phyloP scores from a whole-genome alignment of 1,140 invertebrate species.

The Aethina tumida region DNA sequence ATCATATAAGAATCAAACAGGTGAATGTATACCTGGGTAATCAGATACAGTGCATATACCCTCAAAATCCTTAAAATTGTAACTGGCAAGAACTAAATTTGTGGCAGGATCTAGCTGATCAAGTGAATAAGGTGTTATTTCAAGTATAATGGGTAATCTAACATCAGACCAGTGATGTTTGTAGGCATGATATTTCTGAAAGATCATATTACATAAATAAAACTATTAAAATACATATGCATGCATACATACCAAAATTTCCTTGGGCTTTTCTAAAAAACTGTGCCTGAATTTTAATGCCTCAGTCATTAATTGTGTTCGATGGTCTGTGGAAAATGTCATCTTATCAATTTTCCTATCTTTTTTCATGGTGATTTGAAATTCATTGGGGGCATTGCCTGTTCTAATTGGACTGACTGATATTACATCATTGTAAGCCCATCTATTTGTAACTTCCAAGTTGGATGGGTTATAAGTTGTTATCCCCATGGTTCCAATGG shows the following conservation, averaged over 20 bases:
- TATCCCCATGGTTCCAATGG: slow-evolving; percentile 88
- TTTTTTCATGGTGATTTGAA: slow-evolving; percentile 80
- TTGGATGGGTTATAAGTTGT: slow-evolving; percentile 94
- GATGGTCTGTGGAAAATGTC: slow-evolving; percentile 95
- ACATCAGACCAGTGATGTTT: slow-evolving; percentile 95
- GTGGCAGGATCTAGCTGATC: slow-evolving; percentile 84
- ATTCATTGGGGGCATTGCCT: slow-evolving; percentile 52
- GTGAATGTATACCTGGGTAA: slow-evolving; percentile 30
- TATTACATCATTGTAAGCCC: slow-evolving; percentile 76
- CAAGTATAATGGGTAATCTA: slow-evolving; percentile 73
- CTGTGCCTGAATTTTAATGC: slow-evolving; percentile 71
- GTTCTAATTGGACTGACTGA: slow-evolving; percentile 57
- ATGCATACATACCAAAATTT: slow-evolving; percentile 51
- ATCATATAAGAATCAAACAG: not conserved
- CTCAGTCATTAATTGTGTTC: slow-evolving; percentile 84
- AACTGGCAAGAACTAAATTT: slow-evolving; percentile 70
- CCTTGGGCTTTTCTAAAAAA: slow-evolving; percentile 71
- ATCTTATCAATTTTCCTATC: slow-evolving; percentile 88
- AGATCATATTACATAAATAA: slow-evolving; percentile 16
- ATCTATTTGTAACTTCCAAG: slow-evolving; percentile 94
- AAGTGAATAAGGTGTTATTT: slow-evolving; percentile 80
- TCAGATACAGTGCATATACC: slow-evolving; percentile 55
- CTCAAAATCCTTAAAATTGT: slow-evolving; percentile 90
- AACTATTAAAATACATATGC: slow-evolving; percentile 1
- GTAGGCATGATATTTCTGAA: slow-evolving; percentile 79